These are phyloP conservation scores for Chaetura pelagica DNA, from an alignment of 2,113 vertebrate species.

Conservation along the genomic window DNA sequence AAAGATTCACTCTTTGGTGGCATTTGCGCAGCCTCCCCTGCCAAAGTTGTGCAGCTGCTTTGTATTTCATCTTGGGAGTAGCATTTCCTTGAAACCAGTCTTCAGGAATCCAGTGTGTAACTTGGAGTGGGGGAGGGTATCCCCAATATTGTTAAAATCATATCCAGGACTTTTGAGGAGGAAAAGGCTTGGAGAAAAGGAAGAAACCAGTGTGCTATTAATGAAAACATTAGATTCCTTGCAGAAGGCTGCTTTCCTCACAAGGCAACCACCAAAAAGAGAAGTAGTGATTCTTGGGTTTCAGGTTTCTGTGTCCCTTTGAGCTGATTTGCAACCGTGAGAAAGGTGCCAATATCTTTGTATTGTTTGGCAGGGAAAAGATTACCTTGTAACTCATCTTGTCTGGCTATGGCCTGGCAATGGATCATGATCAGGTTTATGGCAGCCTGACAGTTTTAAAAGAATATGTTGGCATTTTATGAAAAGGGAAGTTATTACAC, in stretches of 20 bases:
- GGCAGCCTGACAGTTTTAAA: slow-evolving; percentile 58
- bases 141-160: slow-evolving; percentile 38
- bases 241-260: not conserved
- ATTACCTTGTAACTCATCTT: slow-evolving; percentile 66
- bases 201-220: not conserved
- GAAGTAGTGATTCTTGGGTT: slow-evolving; percentile 4
- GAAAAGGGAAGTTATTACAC: slow-evolving; percentile 67
- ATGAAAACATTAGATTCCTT: slow-evolving; percentile 1
- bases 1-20: slow-evolving; percentile 25
- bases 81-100: slow-evolving; percentile 32
- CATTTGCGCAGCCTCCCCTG: not conserved
- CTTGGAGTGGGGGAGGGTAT: not conserved
- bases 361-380: slow-evolving; percentile 45
- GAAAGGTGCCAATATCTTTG: slow-evolving; percentile 58
- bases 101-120: slow-evolving; percentile 26
- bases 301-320: slow-evolving; percentile 38
- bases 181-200: not conserved
- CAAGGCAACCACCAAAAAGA: slow-evolving; percentile 21
- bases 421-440: slow-evolving; percentile 59
- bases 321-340: slow-evolving; percentile 44
- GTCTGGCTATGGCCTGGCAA: slow-evolving; percentile 54
- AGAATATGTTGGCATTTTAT: slow-evolving; percentile 67
- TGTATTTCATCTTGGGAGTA: slow-evolving; percentile 29
- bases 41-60: slow-evolving; percentile 64
- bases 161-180: slow-evolving; percentile 20